Evolutionary conservation across 1,140 invertebrate genomes (phyloP), one percentile per base, ranked within the genome.

Genomic region (Drosophila kurseongensis): DNA sequence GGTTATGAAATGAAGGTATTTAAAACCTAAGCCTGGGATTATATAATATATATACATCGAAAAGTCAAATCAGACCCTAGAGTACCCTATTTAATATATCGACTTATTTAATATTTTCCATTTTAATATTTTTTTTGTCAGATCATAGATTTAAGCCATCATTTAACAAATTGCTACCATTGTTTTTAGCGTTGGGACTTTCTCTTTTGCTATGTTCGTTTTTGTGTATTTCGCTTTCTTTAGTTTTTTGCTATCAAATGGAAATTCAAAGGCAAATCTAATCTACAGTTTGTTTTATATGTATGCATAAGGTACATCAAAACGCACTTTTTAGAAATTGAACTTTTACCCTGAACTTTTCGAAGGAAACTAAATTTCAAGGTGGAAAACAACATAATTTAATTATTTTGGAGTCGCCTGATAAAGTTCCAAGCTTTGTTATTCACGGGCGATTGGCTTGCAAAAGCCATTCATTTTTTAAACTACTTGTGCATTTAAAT

Each of bases 161-260:
- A 63, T 51, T 50, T n/a, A 16, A 2, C 14, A 38, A 48, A 16
- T n/a, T 6, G 38, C 13, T 47, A 12, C 68, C 68, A 74, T 45
- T 52, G 61, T 74, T 63, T 67, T 41, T 50, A 29, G 35, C 16
- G 6, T 13, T 10, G 14, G 16, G 23, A 32, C 77, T 80, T 84
- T 84, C 77, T 85, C 76, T 84, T 84, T 74, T 65, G 38, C 16
- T 13, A 27, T 67, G 50, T 35, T 48, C 57, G 14, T 56, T 38
- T 61, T 50, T 47, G 58, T 40, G 18, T 47, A 29, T 55, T 57
- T 42, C 38, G 32, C 59, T 77, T 73, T 62, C 77, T 76, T 35
- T 35, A 9, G 54, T 32, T 58, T 69, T 58, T 58, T 50, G 42
- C 41, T 14, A 54, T 47, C 38, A 58, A 73, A 75, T 76, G 65